Conservation (phyloP, 2,113 vertebrate species). For the Rhineura floridana region DNA sequence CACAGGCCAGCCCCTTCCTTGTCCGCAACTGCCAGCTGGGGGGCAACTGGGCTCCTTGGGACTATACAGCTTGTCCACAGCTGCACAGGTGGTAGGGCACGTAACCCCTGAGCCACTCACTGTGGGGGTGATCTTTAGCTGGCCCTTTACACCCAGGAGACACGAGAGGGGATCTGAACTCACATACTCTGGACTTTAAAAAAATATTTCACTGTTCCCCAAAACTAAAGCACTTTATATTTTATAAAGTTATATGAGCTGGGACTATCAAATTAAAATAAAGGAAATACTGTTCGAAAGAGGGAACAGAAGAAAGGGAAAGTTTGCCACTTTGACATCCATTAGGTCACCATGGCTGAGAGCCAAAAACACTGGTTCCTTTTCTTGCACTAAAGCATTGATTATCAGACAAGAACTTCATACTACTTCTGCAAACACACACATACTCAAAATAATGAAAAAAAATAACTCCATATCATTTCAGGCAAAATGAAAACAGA, state of each 20-base stretch:
- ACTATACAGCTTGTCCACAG: too few species aligned
- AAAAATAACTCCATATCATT: constrained; percentile 21
- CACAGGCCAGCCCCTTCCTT: too few species aligned
- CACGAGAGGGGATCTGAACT: too few species aligned
- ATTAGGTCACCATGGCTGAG: not conserved
- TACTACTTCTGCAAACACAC: not conserved
- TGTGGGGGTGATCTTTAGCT: too few species aligned
- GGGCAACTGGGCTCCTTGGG: too few species aligned
- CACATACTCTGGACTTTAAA: too few species aligned
- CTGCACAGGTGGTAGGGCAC: too few species aligned
- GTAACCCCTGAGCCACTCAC: too few species aligned
- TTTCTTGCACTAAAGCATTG: not conserved
- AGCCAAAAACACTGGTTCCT: not conserved
- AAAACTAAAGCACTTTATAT: not conserved
- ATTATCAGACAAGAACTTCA: constrained; percentile 3
- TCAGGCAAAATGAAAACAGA: constrained; percentile 29
- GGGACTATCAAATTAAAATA: not conserved
- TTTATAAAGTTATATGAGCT: not conserved
- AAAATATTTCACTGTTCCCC: too few species aligned
- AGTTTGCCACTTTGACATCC: not conserved
- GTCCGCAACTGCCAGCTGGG: too few species aligned
- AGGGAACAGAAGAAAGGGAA: not conserved
- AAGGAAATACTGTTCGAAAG: not conserved
- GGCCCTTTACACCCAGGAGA: too few species aligned
- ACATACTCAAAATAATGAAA: constrained; percentile 11